Evolutionary conservation across 2,113 vertebrate genomes (phyloP).

Genomic region (Lonchura striata): DNA sequence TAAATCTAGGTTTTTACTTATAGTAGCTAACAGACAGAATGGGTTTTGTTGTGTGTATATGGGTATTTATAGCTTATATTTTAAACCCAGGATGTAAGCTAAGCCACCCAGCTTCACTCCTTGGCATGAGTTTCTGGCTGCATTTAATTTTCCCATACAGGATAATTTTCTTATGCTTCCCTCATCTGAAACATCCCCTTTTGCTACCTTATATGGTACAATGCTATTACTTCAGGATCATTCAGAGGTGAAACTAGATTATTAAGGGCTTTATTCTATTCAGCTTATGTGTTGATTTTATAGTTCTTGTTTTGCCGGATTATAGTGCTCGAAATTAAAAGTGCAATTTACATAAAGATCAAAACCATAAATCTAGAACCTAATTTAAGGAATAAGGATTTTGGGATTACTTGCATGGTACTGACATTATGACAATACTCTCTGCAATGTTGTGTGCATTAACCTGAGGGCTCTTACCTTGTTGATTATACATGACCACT

Average conservation of each 20-base stretch:
- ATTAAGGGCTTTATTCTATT: conserved; percentile 8
- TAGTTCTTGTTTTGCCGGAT: background rate
- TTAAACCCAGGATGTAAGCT: conserved; percentile 39
- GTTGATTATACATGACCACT: background rate
- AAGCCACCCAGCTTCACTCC: conserved; percentile 36
- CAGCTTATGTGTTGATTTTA: background rate
- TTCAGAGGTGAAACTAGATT: conserved; percentile 11
- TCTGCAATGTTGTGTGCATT: background rate
- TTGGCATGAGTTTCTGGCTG: conserved; percentile 28
- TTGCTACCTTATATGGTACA: background rate
- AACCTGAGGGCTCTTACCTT: background rate
- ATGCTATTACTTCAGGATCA: background rate
- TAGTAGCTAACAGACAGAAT: background rate
- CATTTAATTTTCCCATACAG: conserved; percentile 48
- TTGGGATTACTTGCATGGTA: background rate
- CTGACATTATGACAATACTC: background rate
- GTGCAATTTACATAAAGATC: background rate
- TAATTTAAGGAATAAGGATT: background rate
- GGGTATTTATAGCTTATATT: conserved; percentile 25
- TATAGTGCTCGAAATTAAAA: background rate
- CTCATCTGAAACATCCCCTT: background rate
- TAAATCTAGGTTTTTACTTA: conserved; percentile 8
- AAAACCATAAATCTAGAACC: background rate
- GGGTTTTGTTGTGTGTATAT: background rate
- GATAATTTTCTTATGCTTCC: conserved; percentile 32